Evolutionary conservation across 2,113 vertebrate species (phyloP), one percentile per base, ranked within the genome.

Genomic region (Catagonus wagneri): DNA sequence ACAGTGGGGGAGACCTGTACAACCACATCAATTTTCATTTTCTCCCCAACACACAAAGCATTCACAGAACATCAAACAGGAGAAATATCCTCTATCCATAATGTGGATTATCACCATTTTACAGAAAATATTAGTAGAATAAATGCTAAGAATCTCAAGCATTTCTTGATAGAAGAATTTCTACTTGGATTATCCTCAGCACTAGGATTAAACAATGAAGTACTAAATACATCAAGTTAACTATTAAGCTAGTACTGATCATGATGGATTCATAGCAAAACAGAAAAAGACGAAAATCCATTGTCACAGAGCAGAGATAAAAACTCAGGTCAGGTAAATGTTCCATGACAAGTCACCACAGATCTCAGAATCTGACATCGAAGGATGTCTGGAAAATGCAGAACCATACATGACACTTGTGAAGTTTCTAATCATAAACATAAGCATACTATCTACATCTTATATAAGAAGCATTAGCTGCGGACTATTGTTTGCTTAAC

Each of bases 61-160:
- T 25, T 90, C 44, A 91, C 0, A 89, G 17, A 95, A 94, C 27
- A 89, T 22, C 63, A 68, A 44, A 52, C 71, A 69, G 32, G 65
- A 94, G 63, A 96, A 84, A 75, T n/a, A 68, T 32, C n/a, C 13
- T 96, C 56, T 56, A 68, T 61, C 19, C 34, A 61, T 75, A 79
- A 80, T 11, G 22, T 27, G 25, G 29, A 96, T 20, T 89, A 27
- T 74, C 25, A 79, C 6, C 60, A 29, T 80, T 90, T 95, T 76
- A 92, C 4, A 96, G 58, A 83, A 93, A 74, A 50, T 52, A 80
- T 34, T 68, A 83, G 80, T 56, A 56, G 95, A 96, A 95, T 68
- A 94, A 79, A 84, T 66, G 27, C n/a, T 79, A 88, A 90, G 7
- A 74, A 36, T 22, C 7, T 39, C 32, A 95, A 85, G 17, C 2